Base-by-base conservation (phyloP, 2,888 invertebrate genomes). In the Tromatobia lineatoria region DNA sequence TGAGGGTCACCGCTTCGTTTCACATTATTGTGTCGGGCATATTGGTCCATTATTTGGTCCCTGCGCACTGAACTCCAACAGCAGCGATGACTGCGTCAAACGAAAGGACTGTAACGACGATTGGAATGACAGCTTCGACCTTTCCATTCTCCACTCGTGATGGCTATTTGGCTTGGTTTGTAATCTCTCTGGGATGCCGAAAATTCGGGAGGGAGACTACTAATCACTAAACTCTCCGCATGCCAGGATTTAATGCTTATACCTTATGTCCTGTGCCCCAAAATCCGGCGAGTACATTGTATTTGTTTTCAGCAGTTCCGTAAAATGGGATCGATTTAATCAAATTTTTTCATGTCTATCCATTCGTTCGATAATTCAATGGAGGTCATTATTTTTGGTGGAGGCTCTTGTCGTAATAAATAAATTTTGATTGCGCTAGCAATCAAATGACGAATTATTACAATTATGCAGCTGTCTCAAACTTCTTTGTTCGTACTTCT, bases 1-100 rank as follows among this genome's bases (percentile, higher is more conserved):
- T 80, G 69, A 69, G 67, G 54, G 69, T 74, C 70, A 75, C 66
- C 71, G 59, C 61, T 80, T 57, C 64, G 75, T 80, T 74, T 80
- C 70, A 69, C 81, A 61, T 81, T 82, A 80, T 83, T 64, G 61
- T 52, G 18, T 29, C 61, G 38, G 59, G 47, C 38, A n/a, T 18
- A 42, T 61, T 64, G 75, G 61, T 23, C 75, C 75, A 75, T 75
- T 75, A 75, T 75, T 64, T 34, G 29, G 50, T 64, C 61, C 38
- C 59, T 29, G n/a, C 4, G 11, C 20, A 52, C 52, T 20, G 20
- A 13, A 50, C 45, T 45, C 45, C 45, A 52, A 20, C 54, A 13
- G 25, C 23, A 15, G n/a, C 59, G 59, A 61, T 18, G 34, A 38
- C 64, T 20, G 38, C 64, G 64, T 10, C 38, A 10, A 13, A 2